Base-by-base conservation (phyloP, 2,113 vertebrate species). In the Paraplagusia blochii region DNA sequence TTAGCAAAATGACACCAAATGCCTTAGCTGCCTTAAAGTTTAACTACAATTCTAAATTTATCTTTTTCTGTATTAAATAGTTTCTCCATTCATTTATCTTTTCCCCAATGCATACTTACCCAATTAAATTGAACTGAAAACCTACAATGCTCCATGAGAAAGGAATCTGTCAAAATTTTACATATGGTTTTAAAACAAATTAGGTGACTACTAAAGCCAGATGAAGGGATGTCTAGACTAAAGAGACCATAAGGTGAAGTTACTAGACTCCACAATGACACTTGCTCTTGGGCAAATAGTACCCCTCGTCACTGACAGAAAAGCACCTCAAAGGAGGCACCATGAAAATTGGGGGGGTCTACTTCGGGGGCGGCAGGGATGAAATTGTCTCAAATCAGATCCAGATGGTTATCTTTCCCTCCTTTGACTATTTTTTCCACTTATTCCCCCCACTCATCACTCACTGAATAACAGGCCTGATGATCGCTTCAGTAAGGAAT, bases 261-360 rank as follows among this genome's bases (percentile, higher is more conserved):
- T 18, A 56, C 64, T 67, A 71, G 66, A 62, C 50, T 76, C 53
- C 67, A 58, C 59, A 74, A 53, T 66, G 79, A 66, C 67, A 71
- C 64, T 76, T 58, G 65, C 71, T 74, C 42, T 50, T 44, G 50
- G 63, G 55, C 58, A 81, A 82, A 69, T 73, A 63, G 53, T 82
- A 86, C 85, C 86, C 63, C 72, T n/a, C 49, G 63, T 61, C 46
- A 12, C 58, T 58, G 90, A 87, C 74, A 69, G 29, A 89, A 82
- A 78, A 84, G 82, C 85, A 88, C 66, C 78, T 90, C 88, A 86
- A 87, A 77, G 64, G 84, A 87, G 66, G 76, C 60, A 80, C 67
- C 63, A 7, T 59, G 71, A 38, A 83, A 84, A 75, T 69, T 74
- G 54, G 68, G 77, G 74, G 73, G 65, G 71, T 73, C 17, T 43